A percentile compares a stretch with the other conserved stretches of the same genome.
Evolutionary conservation across 2,888 invertebrate species (phyloP).

Genomic region (Pardosa pseudoannulata): DNA sequence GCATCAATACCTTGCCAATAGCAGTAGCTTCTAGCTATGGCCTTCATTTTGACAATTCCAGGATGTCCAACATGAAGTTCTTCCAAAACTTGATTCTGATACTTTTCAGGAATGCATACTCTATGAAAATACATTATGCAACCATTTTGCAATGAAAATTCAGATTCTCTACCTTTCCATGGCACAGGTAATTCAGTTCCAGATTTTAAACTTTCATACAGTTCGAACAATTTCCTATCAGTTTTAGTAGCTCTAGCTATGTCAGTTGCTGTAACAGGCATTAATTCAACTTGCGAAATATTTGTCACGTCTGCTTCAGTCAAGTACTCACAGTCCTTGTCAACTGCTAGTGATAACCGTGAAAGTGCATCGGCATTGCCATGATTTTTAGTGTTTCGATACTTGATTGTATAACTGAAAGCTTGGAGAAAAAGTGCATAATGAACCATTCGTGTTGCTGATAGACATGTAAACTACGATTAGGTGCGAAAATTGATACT

Average conservation of each 20-base stretch:
- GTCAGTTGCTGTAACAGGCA: conserved; percentile 45
- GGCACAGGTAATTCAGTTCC: conserved; percentile 44
- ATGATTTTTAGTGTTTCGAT: too few species aligned
- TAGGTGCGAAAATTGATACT: conserved; percentile 76
- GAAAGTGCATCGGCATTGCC: too few species aligned
- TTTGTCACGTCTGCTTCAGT: conserved; percentile 44
- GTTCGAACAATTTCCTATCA: conserved; percentile 43
- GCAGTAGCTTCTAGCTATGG: conserved; percentile 35
- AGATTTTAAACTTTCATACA: conserved; percentile 46
- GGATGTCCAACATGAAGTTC: too few species aligned
- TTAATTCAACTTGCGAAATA: conserved; percentile 43
- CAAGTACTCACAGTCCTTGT: conserved; percentile 41
- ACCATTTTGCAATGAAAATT: conserved; percentile 46
- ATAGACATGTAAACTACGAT: conserved; percentile 75
- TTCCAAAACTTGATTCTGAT: too few species aligned
- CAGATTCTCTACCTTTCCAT: conserved; percentile 43
- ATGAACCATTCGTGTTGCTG: conserved; percentile 75
- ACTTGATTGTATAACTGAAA: conserved; percentile 34
- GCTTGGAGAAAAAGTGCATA: conserved; percentile 74
- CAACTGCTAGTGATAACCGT: conserved; percentile 37
- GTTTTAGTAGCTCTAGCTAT: conserved; percentile 42
- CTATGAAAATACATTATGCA: conserved; percentile 43
- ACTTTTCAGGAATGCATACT: conserved; percentile 48
- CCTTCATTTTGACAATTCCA: too few species aligned
- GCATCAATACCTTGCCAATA: conserved; percentile 44